These are phyloP conservation scores for Ammodytes dubius DNA, from an alignment of 2,113 vertebrate genomes.

Conservation along the genomic window DNA sequence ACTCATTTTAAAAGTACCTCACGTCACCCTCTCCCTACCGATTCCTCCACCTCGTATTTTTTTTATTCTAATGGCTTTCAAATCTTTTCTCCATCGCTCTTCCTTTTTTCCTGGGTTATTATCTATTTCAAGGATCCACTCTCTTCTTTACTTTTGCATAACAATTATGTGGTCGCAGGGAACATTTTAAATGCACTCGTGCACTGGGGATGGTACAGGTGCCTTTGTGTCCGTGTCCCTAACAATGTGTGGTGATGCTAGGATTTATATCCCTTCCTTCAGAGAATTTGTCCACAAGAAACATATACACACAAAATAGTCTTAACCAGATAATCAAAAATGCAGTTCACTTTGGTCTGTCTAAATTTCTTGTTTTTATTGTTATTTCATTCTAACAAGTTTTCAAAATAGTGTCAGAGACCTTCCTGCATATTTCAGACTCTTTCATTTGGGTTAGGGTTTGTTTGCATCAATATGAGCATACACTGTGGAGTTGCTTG, in stretches of 20 bases:
- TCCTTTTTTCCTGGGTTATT: not conserved
- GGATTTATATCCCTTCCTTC: not conserved
- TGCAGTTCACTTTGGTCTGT: not conserved
- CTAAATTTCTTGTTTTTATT: not conserved
- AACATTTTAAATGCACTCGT: conserved; percentile 5
- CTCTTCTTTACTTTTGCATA: not conserved
- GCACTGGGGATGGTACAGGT: not conserved
- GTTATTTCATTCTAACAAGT: not conserved
- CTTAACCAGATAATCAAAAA: not conserved
- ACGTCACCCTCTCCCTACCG: conserved; percentile 2
- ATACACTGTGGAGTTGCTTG: not conserved
- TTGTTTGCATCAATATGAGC: not conserved
- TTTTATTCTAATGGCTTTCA: conserved; percentile 30
- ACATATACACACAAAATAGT: no score
- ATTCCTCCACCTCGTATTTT: not conserved
- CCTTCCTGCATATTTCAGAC: not conserved
- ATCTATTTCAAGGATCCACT: not conserved
- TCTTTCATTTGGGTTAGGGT: not conserved
- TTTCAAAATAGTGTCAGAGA: not conserved
- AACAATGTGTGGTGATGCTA: not conserved
- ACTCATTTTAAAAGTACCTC: conserved; percentile 9
- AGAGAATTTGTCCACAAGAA: not conserved
- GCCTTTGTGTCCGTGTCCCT: conserved; percentile 13
- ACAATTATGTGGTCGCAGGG: not conserved
- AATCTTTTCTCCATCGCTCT: not conserved